Conservation (phyloP, 1,140 invertebrate species). For the Linepithema humile region DNA sequence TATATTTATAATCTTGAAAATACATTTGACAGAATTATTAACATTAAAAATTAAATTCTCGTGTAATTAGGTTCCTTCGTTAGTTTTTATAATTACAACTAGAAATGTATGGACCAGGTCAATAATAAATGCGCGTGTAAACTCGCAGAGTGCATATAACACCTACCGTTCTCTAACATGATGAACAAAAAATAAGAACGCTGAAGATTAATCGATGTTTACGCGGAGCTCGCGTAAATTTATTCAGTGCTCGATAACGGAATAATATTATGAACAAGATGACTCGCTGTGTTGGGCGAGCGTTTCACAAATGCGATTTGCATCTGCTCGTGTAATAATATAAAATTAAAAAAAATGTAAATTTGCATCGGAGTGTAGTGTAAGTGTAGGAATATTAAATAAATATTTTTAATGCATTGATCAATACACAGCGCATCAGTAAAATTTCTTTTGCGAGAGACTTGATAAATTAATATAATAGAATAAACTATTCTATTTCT, state of each 20-base stretch:
- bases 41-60: background rate
- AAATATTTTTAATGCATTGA: no score
- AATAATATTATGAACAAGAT: background rate
- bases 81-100: background rate
- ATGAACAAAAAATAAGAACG: constrained; percentile 32
- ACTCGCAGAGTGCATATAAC: background rate
- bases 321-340: no score
- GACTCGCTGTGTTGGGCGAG: no score
- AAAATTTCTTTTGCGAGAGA: no score
- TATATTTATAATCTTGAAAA: background rate
- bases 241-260: background rate
- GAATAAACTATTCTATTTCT: no score
- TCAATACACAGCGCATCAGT: no score
- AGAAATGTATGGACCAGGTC: background rate
- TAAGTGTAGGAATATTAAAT: no score
- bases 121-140: background rate
- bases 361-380: no score
- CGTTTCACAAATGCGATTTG: no score
- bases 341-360: no score
- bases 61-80: background rate
- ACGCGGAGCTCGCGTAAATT: constrained; percentile 11
- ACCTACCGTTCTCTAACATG: background rate
- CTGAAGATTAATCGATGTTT: constrained; percentile 38
- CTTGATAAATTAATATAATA: no score
- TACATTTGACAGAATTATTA: background rate